Evolutionary conservation across 2,888 invertebrate species (phyloP).

Genomic region (Harmothoe impar): DNA sequence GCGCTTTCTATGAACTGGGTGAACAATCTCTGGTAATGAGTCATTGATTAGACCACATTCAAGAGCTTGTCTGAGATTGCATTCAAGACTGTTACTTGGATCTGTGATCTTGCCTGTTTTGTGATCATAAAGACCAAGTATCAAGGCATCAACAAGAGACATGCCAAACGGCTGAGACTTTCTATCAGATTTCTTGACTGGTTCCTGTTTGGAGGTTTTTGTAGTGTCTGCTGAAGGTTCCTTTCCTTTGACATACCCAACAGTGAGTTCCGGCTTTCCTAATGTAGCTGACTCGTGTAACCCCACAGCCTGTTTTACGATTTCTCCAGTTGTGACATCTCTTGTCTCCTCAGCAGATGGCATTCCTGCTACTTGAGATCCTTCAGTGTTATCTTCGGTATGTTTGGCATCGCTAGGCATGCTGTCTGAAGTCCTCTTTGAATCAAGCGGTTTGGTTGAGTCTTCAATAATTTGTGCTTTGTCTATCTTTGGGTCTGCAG

Average conservation of each 20-base stretch:
- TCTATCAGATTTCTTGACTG: neutral
- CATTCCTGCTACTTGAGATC: neutral
- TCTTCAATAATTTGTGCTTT: neutral
- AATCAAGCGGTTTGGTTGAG: neutral
- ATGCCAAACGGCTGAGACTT: constrained; percentile 47
- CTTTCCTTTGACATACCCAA: too few relatives aligned
- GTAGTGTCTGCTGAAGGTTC: too few relatives aligned
- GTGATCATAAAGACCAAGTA: constrained; percentile 65
- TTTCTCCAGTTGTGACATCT: constrained; percentile 10
- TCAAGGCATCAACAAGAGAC: constrained; percentile 67
- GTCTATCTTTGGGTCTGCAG: neutral
- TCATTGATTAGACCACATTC: constrained; percentile 81
- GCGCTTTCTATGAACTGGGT: constrained; percentile 15
- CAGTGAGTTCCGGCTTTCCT: neutral
- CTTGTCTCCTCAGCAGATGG: neutral
- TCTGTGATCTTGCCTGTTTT: constrained; percentile 92
- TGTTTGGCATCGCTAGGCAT: neutral
- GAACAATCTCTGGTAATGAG: constrained; percentile 67
- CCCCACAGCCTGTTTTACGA: neutral
- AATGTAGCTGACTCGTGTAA: neutral
- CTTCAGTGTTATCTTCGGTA: neutral
- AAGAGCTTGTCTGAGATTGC: constrained; percentile 84
- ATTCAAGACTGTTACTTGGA: constrained; percentile 85
- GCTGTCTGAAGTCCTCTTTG: neutral
- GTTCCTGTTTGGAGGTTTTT: neutral